Percentiles rank a stretch among this genome's conserved stretches.
Evolutionary conservation across 2,113 vertebrate genomes (phyloP).

Genomic region (Eulacestoma nigropectus): DNA sequence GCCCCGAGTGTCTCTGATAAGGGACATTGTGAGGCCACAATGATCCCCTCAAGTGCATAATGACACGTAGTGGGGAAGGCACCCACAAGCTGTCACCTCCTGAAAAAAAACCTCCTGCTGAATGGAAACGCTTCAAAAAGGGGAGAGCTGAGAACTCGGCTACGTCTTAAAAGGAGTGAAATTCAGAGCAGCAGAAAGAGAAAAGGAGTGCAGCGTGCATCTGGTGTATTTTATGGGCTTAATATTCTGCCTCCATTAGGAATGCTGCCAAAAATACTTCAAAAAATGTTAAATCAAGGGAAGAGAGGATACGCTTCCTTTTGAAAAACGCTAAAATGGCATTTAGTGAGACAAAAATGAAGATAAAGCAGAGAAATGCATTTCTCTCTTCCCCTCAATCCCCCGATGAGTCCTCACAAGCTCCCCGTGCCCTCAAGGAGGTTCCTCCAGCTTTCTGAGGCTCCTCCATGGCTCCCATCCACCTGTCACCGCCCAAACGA

Average conservation of each 20-base stretch:
- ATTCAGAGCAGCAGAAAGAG: background rate
- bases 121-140: slow-evolving; percentile 20
- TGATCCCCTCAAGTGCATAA: slow-evolving; percentile 11
- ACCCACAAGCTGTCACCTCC: slow-evolving; percentile 27
- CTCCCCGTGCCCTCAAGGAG: background rate
- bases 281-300: slow-evolving; percentile 22
- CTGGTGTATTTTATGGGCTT: background rate
- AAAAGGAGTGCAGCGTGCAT: background rate
- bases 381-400: background rate
- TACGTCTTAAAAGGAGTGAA: slow-evolving; percentile 31
- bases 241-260: slow-evolving; percentile 18
- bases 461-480: background rate
- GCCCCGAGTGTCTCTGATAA: background rate
- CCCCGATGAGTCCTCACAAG: background rate
- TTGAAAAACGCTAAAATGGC: background rate
- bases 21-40: slow-evolving; percentile 28
- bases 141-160: background rate
- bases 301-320: background rate
- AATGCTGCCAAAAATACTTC: slow-evolving; percentile 24
- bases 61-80: background rate
- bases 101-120: slow-evolving; percentile 22
- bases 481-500: background rate
- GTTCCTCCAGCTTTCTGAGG: background rate
- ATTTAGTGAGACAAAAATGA: background rate
- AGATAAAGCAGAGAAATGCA: background rate